Conservation (phyloP, 2,888 invertebrate genomes). For the Hyposoter dolosus region DNA sequence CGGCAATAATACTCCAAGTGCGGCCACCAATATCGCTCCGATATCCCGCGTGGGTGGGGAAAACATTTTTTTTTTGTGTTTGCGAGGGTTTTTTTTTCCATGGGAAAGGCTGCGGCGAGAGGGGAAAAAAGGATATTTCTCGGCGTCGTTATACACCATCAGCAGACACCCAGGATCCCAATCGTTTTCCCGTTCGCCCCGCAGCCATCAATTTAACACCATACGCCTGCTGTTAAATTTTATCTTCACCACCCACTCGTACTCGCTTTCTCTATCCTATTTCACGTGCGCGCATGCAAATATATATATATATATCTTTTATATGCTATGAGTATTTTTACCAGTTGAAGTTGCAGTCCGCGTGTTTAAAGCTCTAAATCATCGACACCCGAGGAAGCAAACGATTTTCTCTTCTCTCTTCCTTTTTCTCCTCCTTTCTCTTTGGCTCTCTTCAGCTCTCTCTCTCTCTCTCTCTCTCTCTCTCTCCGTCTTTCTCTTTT, state of each 20-base stretch:
- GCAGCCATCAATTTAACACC: constrained; percentile 72
- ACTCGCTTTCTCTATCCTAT: constrained; percentile 39
- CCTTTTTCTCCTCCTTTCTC: constrained; percentile 4
- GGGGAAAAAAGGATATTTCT: constrained; percentile 54
- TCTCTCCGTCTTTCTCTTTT: constrained; percentile 3
- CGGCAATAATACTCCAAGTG: constrained; percentile 64
- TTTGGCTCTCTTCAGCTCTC: not conserved
- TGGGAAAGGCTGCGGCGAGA: not conserved
- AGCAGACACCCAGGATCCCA: constrained; percentile 68
- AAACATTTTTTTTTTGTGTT: not conserved
- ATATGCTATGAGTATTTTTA: constrained; percentile 27
- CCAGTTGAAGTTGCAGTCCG: constrained; percentile 50
- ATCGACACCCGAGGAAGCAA: constrained; percentile 63
- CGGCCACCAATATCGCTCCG: constrained; percentile 55
- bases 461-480: constrained; percentile 1
- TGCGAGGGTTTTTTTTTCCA: not conserved
- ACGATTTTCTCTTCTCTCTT: constrained; percentile 51
- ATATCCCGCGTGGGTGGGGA: constrained; percentile 9
- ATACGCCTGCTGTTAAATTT: constrained; percentile 73
- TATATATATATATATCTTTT: constrained; percentile 30
- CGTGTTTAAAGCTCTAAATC: constrained; percentile 63
- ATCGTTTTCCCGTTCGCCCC: constrained; percentile 72
- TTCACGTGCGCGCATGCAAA: constrained; percentile 30
- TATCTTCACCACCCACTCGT: constrained; percentile 68
- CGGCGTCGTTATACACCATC: constrained; percentile 68